Percentiles rank a stretch among this genome's conserved stretches.
phyloP scores from a whole-genome alignment of 2,113 vertebrate genomes.

The Poeciliopsis prolifica region DNA sequence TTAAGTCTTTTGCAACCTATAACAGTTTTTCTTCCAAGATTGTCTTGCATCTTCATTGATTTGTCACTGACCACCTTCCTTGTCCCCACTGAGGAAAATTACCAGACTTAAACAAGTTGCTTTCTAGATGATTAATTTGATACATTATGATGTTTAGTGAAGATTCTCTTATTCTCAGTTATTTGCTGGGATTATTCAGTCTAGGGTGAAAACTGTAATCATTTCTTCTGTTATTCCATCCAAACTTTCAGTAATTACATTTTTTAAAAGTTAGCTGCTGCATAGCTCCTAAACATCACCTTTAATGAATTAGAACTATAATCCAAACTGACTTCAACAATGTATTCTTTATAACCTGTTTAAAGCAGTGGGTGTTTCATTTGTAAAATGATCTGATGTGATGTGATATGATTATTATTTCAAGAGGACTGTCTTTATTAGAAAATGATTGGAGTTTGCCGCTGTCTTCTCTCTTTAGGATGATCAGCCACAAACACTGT shows the following conservation, averaged over 20 bases:
- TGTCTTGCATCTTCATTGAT: too few species aligned
- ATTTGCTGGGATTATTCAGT: not conserved
- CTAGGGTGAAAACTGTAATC: not conserved
- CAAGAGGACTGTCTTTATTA: not conserved
- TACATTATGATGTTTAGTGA: not conserved
- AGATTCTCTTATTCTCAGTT: not conserved
- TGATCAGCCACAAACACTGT: constrained; percentile 4
- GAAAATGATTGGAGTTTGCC: not conserved
- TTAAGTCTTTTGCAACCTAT: too few species aligned
- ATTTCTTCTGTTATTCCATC: not conserved
- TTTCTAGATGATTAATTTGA: not conserved
- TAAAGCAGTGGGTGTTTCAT: not conserved
- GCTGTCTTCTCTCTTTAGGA: not conserved
- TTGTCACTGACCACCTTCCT: too few species aligned
- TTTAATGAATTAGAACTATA: not conserved
- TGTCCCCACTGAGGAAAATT: not conserved
- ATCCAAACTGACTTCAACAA: not conserved
- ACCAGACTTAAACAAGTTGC: not conserved
- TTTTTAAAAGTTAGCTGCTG: not conserved
- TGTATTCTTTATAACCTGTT: not conserved
- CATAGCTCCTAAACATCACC: not conserved
- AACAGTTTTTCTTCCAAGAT: too few species aligned
- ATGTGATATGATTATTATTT: not conserved
- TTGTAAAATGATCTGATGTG: not conserved
- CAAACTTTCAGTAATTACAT: not conserved